Evolutionary conservation across 2,888 invertebrate genomes (phyloP).

Genomic region (Lithophane ornitopus): DNA sequence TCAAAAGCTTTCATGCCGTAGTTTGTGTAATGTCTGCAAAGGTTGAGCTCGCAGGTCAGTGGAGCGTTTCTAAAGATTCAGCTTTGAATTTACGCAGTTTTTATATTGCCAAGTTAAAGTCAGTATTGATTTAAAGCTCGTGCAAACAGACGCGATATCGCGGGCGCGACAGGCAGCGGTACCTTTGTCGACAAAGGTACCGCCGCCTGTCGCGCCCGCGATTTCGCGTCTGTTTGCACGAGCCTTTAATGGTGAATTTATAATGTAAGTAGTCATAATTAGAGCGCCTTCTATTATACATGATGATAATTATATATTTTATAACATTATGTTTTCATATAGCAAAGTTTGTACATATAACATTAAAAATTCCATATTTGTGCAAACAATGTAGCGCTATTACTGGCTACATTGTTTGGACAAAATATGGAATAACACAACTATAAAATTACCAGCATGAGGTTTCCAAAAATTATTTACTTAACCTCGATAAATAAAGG

Average conservation of each 20-base stretch:
- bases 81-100: neutral
- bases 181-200: too few species aligned
- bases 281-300: neutral
- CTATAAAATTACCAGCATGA: slow-evolving; percentile 26
- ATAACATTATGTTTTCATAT: neutral
- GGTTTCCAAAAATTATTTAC: slow-evolving; percentile 43
- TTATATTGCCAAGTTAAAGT: neutral
- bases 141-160: too few species aligned
- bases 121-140: too few species aligned
- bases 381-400: neutral
- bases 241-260: neutral
- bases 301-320: neutral
- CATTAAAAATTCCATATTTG: neutral
- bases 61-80: slow-evolving; percentile 26
- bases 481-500: slow-evolving; percentile 42
- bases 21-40: slow-evolving; percentile 61
- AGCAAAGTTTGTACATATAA: slow-evolving; percentile 3
- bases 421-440: slow-evolving; percentile 14
- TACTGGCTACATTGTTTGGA: neutral
- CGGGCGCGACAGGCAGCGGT: too few species aligned
- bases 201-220: too few species aligned
- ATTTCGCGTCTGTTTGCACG: too few species aligned
- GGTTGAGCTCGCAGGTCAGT: slow-evolving; percentile 55
- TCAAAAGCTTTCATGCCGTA: slow-evolving; percentile 69
- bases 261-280: neutral